phyloP scores from a whole-genome alignment of 2,888 invertebrate species.

The Drosophila ustulata region DNA sequence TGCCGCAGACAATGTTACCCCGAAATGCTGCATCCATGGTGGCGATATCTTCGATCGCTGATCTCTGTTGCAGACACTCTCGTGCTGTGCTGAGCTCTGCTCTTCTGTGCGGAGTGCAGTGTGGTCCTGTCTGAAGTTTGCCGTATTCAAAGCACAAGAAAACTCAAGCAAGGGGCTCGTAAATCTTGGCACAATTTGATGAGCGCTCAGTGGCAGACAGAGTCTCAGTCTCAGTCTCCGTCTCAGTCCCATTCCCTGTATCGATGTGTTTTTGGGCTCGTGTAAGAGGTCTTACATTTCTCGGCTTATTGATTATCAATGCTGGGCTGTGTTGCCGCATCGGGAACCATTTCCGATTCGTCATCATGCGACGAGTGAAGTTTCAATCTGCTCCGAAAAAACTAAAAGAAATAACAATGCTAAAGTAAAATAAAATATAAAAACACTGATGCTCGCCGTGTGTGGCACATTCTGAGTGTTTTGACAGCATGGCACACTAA shows the following conservation, averaged over 20 bases:
- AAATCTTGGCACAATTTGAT: slow-evolving; percentile 80
- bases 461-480: slow-evolving; percentile 74
- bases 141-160: slow-evolving; percentile 81
- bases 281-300: slow-evolving; percentile 69
- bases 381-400: slow-evolving; percentile 63
- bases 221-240: slow-evolving; percentile 21
- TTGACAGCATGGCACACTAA: slow-evolving; percentile 65
- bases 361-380: slow-evolving; percentile 71
- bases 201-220: slow-evolving; percentile 76
- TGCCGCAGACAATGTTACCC: slow-evolving; percentile 33
- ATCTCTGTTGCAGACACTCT: slow-evolving; percentile 17
- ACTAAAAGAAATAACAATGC: slow-evolving; percentile 29
- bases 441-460: slow-evolving; percentile 55
- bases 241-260: neutral
- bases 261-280: slow-evolving; percentile 28
- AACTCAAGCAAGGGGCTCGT: slow-evolving; percentile 80
- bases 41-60: slow-evolving; percentile 1
- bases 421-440: slow-evolving; percentile 22
- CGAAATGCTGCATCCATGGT: slow-evolving; percentile 35
- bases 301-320: slow-evolving; percentile 76
- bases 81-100: slow-evolving; percentile 26
- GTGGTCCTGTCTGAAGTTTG: slow-evolving; percentile 80
- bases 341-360: slow-evolving; percentile 77
- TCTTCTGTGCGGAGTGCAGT: slow-evolving; percentile 29
- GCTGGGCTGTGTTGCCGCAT: slow-evolving; percentile 50